Base-by-base conservation (phyloP, 2,113 vertebrate genomes). In the Cochlearius cochlearius region DNA sequence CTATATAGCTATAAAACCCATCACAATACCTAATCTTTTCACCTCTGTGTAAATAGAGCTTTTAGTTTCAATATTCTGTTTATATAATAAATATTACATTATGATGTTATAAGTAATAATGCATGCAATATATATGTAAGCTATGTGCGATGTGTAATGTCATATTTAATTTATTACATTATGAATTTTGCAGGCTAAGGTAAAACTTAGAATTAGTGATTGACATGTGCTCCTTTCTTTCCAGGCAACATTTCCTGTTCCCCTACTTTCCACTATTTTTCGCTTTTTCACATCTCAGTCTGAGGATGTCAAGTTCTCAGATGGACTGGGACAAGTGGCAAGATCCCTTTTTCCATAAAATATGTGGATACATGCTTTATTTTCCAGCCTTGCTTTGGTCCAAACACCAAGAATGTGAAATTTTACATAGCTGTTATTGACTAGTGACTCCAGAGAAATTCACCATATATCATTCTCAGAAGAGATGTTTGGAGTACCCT, bases 51-150 rank as follows among this genome's bases (percentile, higher is more conserved):
- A 72, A 88, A 73, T 4, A 66, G 11, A 86, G 29, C 0, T 85
- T 88, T 66, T 75, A 45, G 4, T 64, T 49, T 50, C 11, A 32
- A 5, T 34, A 25, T 72, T 86, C 87, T 86, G 9, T 58, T 55
- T 39, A 49, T 50, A 36, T n/a, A 38, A 56, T 45, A 67, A 71
- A 58, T 16, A 74, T 49, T 43, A 25, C 5, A 8, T 58, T 49
- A 21, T 52, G 12, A 41, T 17, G 26, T 25, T 59, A 23, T 27
- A 53, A 29, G 2, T 13, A 63, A 43, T 25, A 36, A 47, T 13
- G 6, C 17, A 47, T 0, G 2, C 11, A 56, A 41, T 11, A 8
- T 19, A 29, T 59, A 43, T 0, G 0, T 29, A 49, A 86, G 7
- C 6, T 55, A 39, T 1, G 0, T 41, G 11, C 17, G 49, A 79